Percentiles rank a stretch among this genome's conserved stretches.
Conservation (phyloP, 2,797 vertebrate species). For the Myotis daubentonii region DNA sequence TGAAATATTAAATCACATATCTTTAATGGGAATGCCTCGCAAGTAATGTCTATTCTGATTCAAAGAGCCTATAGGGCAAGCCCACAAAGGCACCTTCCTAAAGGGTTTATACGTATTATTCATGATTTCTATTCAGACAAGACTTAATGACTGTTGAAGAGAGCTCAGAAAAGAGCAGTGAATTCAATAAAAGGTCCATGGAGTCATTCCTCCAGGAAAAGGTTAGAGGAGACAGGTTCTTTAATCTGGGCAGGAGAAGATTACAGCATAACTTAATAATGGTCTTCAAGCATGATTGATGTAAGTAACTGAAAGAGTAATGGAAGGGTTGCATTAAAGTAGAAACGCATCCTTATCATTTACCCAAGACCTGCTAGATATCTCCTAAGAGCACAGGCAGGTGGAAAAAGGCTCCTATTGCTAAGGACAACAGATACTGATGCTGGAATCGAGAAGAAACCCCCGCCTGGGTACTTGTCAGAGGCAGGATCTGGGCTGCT, state of each 20-base stretch:
- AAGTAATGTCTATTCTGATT: not conserved
- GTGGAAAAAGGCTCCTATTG: not conserved
- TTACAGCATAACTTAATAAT: slow-evolving; percentile 29
- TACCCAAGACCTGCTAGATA: not conserved
- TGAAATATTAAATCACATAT: not conserved
- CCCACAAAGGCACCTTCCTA: not conserved
- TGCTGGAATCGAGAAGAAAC: not conserved
- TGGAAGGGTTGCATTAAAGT: not conserved
- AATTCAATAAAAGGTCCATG: not conserved
- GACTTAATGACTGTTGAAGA: slow-evolving; percentile 37
- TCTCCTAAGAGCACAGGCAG: not conserved
- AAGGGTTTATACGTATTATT: not conserved
- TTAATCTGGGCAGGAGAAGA: slow-evolving; percentile 39
- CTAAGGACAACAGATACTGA: not conserved
- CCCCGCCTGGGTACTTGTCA: not conserved
- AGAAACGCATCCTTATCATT: slow-evolving; percentile 9
- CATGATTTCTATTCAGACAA: slow-evolving; percentile 25
- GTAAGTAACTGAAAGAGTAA: slow-evolving; percentile 7
- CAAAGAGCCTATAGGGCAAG: not conserved
- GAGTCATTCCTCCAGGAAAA: slow-evolving; percentile 50
- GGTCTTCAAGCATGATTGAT: slow-evolving; percentile 49
- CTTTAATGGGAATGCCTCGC: not conserved
- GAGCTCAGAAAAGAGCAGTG: slow-evolving; percentile 8
- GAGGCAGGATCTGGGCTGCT: not conserved
- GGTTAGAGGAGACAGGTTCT: slow-evolving; percentile 40